Conservation (phyloP, 2,797 vertebrate species). For the Micropoecilia bifurca region DNA sequence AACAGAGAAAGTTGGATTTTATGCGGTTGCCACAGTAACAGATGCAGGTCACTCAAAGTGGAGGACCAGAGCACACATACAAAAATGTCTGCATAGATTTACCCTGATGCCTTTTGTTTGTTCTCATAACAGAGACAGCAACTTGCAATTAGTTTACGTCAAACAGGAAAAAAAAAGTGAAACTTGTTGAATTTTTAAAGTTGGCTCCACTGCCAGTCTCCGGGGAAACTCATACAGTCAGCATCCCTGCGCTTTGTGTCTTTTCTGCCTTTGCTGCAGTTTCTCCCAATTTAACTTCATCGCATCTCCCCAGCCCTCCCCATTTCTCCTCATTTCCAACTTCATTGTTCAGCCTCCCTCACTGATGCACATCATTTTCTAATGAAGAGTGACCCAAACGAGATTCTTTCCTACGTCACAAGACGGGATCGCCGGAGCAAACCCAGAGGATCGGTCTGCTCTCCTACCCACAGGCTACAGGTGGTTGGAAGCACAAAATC, state of each 20-base stretch:
- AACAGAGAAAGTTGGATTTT: constrained; percentile 60
- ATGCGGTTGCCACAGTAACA: constrained; percentile 91
- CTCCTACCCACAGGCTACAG: constrained; percentile 55
- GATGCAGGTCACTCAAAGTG: constrained; percentile 87
- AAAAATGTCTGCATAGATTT: constrained; percentile 7
- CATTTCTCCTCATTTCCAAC: constrained; percentile 12
- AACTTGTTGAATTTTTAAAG: constrained; percentile 4
- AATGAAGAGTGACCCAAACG: constrained; percentile 32
- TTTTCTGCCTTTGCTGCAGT: constrained; percentile 52
- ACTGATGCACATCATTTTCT: constrained; percentile 25
- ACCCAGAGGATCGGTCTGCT: constrained; percentile 7
- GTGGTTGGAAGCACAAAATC: constrained; percentile 41
- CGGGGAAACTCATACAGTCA: constrained; percentile 50
- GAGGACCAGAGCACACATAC: constrained; percentile 65
- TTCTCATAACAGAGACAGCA: constrained; percentile 5
- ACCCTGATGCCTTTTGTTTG: neutral
- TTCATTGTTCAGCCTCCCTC: constrained; percentile 4
- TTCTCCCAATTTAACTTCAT: constrained; percentile 21
- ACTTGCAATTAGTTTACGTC: neutral
- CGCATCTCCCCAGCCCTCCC: constrained; percentile 16
- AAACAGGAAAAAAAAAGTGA: neutral
- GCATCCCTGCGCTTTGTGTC: constrained; percentile 32
- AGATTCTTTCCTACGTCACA: constrained; percentile 50
- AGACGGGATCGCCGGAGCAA: constrained; percentile 18
- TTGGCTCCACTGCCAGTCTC: constrained; percentile 15